Evolutionary conservation across 2,113 vertebrate genomes (phyloP), one percentile per base, ranked within the genome.

Genomic region (Corythornis madagascariensis): DNA sequence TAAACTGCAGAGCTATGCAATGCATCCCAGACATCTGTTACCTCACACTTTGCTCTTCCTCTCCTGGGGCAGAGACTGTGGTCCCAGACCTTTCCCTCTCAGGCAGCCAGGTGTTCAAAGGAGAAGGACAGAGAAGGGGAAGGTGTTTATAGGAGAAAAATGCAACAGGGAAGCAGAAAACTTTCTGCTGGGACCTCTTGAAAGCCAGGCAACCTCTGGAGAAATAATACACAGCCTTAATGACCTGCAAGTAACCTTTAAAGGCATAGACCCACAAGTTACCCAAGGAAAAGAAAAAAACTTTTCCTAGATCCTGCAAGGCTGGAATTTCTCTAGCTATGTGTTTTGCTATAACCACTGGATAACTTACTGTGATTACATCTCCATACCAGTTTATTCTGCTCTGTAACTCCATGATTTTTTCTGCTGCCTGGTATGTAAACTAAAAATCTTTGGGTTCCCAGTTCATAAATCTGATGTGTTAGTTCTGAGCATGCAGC

Each of bases 1-100:
- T 67, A 57, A 87, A 52, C 9, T 22, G n/a, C 40, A 88, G 64
- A 64, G 71, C n/a, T 48, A 2, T 18, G 42, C 22, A 42, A 33
- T 45, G 13, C 16, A 31, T 67, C 19, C 47, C 22, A 15, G 84
- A 17, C 0, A 0, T 21, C 61, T 60, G 6, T 17, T 55, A 33
- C 21, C 45, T 78, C 59, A 71, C 13, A 18, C 74, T 48, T 35
- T 53, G 26, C 14, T 63, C 33, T 70, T 86, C 45, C 16, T 76
- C 24, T 72, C 55, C 55, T 65, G 29, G 22, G 50, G 56, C 1
- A 40, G 29, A 78, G 5, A 21, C 12, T 55, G 50, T 43, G 35
- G 45, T 65, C 35, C 47, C 48, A 72, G 29, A 6, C 13, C 28
- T 64, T 55, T 29, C 7, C 13, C 3, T 4, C 15, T 47, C 45